phyloP scores from a whole-genome alignment of 2,888 invertebrate genomes.

The Chymomyza procnemis region DNA sequence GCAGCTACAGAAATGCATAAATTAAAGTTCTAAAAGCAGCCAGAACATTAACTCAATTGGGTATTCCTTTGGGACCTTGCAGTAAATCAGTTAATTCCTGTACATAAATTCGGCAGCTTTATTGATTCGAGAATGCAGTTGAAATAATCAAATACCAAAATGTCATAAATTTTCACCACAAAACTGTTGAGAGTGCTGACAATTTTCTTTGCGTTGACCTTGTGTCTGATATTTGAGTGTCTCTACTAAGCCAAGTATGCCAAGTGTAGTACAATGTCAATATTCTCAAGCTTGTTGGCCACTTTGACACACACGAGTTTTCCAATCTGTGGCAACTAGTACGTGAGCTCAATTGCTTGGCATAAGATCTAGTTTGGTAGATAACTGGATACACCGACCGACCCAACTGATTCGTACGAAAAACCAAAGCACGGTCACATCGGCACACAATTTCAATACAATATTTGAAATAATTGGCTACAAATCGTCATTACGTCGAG shows the following conservation, averaged over 20 bases:
- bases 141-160: neutral
- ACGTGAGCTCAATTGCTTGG: conserved; percentile 28
- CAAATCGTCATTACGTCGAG: conserved; percentile 73
- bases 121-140: neutral
- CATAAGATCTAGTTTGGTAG: conserved; percentile 53
- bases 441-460: conserved; percentile 72
- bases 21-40: too few relatives aligned
- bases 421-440: neutral
- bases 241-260: neutral
- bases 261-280: neutral
- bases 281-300: conserved; percentile 21
- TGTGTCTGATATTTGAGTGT: neutral
- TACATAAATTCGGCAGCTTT: neutral
- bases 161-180: neutral
- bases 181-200: neutral
- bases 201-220: neutral
- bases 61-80: too few relatives aligned
- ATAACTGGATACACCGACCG: conserved; percentile 22
- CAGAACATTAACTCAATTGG: too few relatives aligned
- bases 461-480: conserved; percentile 76
- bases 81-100: neutral
- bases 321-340: conserved; percentile 2
- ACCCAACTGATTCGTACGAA: neutral
- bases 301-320: conserved; percentile 50
- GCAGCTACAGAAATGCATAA: too few relatives aligned